Percentiles rank a stretch among this genome's conserved stretches.
These are phyloP conservation scores for Drosophila fuyamai DNA, from an alignment of 1,140 invertebrate species.

Conservation along the genomic window DNA sequence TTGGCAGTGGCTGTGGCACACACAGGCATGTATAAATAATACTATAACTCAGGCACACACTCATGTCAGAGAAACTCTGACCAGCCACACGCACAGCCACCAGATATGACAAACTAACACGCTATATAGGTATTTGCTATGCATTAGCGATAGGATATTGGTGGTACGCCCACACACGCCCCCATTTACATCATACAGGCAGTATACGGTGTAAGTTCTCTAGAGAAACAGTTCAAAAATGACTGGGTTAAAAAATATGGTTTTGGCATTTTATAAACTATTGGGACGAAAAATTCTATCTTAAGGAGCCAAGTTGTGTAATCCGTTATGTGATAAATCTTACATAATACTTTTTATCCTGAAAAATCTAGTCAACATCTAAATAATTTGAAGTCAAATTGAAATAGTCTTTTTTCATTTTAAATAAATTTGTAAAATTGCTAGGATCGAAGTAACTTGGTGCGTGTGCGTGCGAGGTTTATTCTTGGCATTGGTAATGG, in stretches of 20 bases:
- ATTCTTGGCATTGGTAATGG: conserved; percentile 69
- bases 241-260: no score
- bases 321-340: no score
- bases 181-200: conserved; percentile 19
- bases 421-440: no score
- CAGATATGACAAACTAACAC: conserved; percentile 75
- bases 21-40: conserved; percentile 65
- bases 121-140: conserved; percentile 72
- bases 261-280: no score
- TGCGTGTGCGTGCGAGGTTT: conserved; percentile 17
- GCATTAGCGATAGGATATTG: conserved; percentile 67
- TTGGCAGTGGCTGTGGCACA: conserved; percentile 75
- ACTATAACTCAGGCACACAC: conserved; percentile 60
- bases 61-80: conserved; percentile 20
- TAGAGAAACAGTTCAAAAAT: not conserved
- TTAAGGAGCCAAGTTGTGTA: not conserved
- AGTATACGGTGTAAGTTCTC: conserved; percentile 8
- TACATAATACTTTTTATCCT: no score
- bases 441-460: not conserved
- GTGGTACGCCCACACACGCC: conserved; percentile 27
- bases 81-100: conserved; percentile 65
- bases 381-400: no score
- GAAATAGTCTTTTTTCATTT: no score
- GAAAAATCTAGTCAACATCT: no score
- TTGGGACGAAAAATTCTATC: not conserved